Percentiles rank a stretch among this genome's conserved stretches.
phyloP scores from a whole-genome alignment of 2,888 invertebrate species.

The Diarsia rubi region DNA sequence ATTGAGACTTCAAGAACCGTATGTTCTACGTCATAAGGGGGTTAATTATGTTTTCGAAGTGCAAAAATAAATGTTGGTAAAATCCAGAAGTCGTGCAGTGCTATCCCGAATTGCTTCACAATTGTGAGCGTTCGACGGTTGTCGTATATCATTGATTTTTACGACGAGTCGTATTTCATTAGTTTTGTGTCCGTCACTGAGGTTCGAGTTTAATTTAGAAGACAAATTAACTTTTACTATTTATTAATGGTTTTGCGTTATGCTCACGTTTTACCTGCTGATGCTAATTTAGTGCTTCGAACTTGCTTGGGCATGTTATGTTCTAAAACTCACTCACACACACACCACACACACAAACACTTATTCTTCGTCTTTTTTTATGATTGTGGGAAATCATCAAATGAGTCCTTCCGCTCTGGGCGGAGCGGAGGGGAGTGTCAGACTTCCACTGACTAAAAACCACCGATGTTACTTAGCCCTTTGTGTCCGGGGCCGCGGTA shows the following conservation, averaged over 20 bases:
- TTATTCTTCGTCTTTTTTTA: too few relatives aligned
- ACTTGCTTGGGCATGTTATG: neutral
- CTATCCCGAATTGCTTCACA: conserved; percentile 80
- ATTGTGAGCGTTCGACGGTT: conserved; percentile 78
- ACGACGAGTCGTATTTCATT: conserved; percentile 83
- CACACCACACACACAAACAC: too few relatives aligned
- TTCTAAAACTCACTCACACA: too few relatives aligned
- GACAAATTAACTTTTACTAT: conserved; percentile 73
- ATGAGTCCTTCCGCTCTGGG: too few relatives aligned
- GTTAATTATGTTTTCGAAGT: conserved; percentile 31
- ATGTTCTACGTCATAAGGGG: conserved; percentile 39
- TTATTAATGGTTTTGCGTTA: conserved; percentile 51
- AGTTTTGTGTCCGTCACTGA: conserved; percentile 73
- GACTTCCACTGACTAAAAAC: too few relatives aligned
- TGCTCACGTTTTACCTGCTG: conserved; percentile 28
- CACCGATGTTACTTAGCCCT: too few relatives aligned
- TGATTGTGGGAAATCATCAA: too few relatives aligned
- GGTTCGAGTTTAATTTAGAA: conserved; percentile 65
- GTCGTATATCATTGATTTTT: conserved; percentile 85
- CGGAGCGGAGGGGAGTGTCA: too few relatives aligned
- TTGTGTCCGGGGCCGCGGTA: too few relatives aligned
- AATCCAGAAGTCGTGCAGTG: conserved; percentile 76
- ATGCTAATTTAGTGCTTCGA: neutral
- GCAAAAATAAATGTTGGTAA: conserved; percentile 44
- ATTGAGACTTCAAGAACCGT: conserved; percentile 49